Conservation (phyloP, 2,888 invertebrate species). For the Stenoptilia bipunctidactyla region DNA sequence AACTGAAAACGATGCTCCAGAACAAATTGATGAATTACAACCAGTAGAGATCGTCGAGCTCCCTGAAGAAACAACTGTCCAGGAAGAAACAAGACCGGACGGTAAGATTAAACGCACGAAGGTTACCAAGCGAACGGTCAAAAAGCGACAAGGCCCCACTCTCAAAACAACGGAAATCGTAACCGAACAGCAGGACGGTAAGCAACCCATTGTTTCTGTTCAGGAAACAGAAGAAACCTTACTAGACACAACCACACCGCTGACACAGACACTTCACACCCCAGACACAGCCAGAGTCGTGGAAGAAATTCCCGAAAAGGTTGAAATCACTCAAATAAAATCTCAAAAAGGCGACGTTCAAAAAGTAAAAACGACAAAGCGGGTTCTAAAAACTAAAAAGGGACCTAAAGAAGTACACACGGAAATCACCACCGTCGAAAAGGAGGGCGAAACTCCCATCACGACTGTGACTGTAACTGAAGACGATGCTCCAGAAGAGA, state of each 20-base stretch:
- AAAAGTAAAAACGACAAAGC: conserved; percentile 42
- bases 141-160: conserved; percentile 27
- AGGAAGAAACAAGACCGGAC: conserved; percentile 13
- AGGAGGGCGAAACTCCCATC: conserved; percentile 32
- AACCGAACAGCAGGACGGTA: conserved; percentile 47
- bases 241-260: conserved; percentile 17
- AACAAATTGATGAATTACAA: conserved; percentile 1
- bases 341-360: conserved; percentile 34
- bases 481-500: conserved; percentile 33
- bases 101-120: conserved; percentile 16
- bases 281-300: conserved; percentile 23
- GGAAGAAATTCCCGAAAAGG: conserved; percentile 29
- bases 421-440: conserved; percentile 44
- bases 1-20: conserved; percentile 30
- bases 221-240: conserved; percentile 31
- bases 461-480: conserved; percentile 29
- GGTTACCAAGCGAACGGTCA: conserved; percentile 38
- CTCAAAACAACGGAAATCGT: conserved; percentile 29
- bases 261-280: conserved; percentile 6
- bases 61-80: conserved; percentile 16
- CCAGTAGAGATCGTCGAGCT: conserved; percentile 18
- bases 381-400: conserved; percentile 47
- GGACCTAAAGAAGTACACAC: conserved; percentile 50
- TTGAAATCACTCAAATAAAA: conserved; percentile 40
- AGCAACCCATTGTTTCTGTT: conserved; percentile 41